Evolutionary conservation across 2,113 vertebrate species (phyloP).

Genomic region (Antechinus flavipes): DNA sequence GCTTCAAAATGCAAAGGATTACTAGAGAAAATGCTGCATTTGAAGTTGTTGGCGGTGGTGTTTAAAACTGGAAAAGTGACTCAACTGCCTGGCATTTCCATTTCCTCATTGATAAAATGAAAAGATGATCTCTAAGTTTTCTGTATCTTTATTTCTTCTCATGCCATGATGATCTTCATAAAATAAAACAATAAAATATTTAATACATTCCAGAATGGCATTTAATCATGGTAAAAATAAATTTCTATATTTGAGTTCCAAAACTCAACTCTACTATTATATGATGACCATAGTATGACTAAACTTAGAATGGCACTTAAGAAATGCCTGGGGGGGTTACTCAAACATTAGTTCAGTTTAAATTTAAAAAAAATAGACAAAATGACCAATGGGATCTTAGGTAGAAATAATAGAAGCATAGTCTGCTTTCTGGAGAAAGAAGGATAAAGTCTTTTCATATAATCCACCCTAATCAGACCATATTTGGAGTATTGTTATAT

Average conservation of each 20-base stretch:
- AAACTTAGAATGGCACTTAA: neutral
- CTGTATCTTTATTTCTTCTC: neutral
- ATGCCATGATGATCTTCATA: neutral
- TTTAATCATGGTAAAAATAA: neutral
- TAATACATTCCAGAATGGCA: neutral
- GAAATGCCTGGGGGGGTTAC: neutral
- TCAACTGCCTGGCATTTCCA: neutral
- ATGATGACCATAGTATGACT: neutral
- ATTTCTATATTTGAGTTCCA: neutral
- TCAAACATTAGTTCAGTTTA: neutral
- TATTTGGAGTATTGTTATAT: too few relatives aligned
- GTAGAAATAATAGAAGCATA: neutral
- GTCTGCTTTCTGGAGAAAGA: neutral
- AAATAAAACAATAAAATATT: neutral
- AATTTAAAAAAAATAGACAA: neutral
- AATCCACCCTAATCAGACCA: too few relatives aligned
- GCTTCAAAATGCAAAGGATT: neutral
- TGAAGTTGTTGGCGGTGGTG: neutral
- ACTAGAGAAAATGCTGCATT: neutral
- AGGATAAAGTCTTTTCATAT: neutral
- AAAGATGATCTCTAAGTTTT: neutral
- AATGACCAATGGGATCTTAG: neutral
- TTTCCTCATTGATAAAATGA: constrained; percentile 18
- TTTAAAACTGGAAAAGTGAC: neutral
- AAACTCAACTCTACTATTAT: neutral